phyloP scores from a whole-genome alignment of 2,113 vertebrate genomes.

The Spermophilus dauricus region DNA sequence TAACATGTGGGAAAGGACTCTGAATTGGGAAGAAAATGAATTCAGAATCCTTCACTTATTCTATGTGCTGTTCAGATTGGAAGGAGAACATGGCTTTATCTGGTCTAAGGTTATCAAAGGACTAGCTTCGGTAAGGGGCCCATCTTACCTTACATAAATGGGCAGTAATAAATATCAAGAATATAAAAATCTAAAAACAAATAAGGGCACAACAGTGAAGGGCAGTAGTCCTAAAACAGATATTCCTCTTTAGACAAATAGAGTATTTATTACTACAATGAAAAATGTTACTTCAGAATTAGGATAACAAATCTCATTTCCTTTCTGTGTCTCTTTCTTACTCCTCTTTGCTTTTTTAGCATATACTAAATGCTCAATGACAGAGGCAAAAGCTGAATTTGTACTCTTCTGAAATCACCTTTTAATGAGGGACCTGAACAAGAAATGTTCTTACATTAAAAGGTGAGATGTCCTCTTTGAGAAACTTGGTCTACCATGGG shows the following conservation, averaged over 20 bases:
- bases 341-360: conserved; percentile 3
- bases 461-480: not conserved
- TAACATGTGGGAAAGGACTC: not conserved
- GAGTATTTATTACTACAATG: conserved; percentile 42
- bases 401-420: not conserved
- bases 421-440: not conserved
- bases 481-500: not conserved
- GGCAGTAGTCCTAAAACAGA: conserved; percentile 38
- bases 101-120: conserved; percentile 35
- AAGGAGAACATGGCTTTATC: conserved; percentile 39
- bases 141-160: conserved; percentile 24
- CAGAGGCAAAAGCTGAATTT: conserved; percentile 46
- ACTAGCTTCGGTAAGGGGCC: not conserved
- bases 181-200: conserved; percentile 63
- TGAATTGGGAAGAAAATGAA: not conserved
- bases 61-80: not conserved
- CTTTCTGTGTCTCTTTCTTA: not conserved
- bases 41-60: conserved; percentile 32
- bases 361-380: not conserved
- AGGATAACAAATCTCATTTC: conserved; percentile 64
- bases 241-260: conserved; percentile 42
- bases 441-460: conserved; percentile 36
- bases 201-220: conserved; percentile 15
- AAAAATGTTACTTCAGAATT: conserved; percentile 61
- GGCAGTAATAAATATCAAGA: conserved; percentile 33